Percentiles rank a stretch among this genome's conserved stretches.
Conservation (phyloP, 2,797 vertebrate genomes). For the Sebastes itinus region DNA sequence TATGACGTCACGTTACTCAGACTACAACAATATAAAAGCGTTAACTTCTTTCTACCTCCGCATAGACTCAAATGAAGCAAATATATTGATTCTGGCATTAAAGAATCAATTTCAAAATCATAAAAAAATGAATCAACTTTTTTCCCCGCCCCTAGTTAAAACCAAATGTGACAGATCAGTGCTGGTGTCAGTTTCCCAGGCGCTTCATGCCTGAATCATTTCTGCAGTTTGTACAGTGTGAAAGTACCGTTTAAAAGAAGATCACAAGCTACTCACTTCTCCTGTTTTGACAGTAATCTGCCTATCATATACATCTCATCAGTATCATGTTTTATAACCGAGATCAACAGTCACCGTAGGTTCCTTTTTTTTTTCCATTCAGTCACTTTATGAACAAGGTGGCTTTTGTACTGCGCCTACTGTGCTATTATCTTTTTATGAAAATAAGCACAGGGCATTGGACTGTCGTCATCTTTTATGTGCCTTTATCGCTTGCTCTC, state of each 20-base stretch:
- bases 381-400: constrained; percentile 68
- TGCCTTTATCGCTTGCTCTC: constrained; percentile 50
- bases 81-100: too few relatives aligned
- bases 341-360: constrained; percentile 42
- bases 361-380: constrained; percentile 65
- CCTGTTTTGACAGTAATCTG: constrained; percentile 61
- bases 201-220: not conserved
- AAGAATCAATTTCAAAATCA: too few relatives aligned
- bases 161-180: constrained; percentile 69
- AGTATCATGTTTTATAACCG: constrained; percentile 60
- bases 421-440: constrained; percentile 71
- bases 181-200: constrained; percentile 61
- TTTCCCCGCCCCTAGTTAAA: not conserved
- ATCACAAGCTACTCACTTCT: constrained; percentile 55
- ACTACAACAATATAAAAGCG: too few relatives aligned
- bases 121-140: too few relatives aligned
- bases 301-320: constrained; percentile 60
- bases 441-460: constrained; percentile 69
- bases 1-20: too few relatives aligned
- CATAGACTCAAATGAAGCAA: too few relatives aligned
- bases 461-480: constrained; percentile 69
- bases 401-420: constrained; percentile 64
- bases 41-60: too few relatives aligned
- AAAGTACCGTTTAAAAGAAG: constrained; percentile 51
- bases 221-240: constrained; percentile 54